These are phyloP conservation scores for Anoplius nigerrimus DNA, from an alignment of 2,888 invertebrate species.

Conservation along the genomic window DNA sequence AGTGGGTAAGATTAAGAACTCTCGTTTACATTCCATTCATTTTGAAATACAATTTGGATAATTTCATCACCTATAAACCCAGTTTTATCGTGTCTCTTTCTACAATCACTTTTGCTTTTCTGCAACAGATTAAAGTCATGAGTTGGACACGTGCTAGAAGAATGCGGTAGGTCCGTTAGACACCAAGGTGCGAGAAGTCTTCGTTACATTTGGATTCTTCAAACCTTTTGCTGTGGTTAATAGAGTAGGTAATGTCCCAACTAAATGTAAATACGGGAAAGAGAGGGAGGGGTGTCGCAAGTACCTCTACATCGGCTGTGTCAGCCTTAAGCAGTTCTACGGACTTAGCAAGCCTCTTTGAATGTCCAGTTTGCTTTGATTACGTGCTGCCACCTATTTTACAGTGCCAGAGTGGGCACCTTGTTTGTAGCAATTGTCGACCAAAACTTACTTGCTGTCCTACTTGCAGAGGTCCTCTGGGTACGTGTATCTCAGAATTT, in stretches of 20 bases:
- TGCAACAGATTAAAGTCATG: conserved; percentile 44
- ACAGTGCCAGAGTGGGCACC: conserved; percentile 98
- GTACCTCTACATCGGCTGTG: conserved; percentile 77
- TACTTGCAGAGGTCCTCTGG: conserved; percentile 96
- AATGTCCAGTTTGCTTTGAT: conserved; percentile 99
- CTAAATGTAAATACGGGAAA: conserved; percentile 71
- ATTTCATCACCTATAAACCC: not conserved
- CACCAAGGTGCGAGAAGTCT: conserved; percentile 14
- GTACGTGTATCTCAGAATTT: conserved; percentile 65
- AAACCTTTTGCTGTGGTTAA: conserved; percentile 32
- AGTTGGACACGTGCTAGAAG: conserved; percentile 28
- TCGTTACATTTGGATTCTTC: conserved; percentile 20
- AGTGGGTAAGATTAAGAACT: no score
- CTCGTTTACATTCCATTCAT: no score
- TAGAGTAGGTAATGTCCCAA: conserved; percentile 68
- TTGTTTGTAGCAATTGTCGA: conserved; percentile 97
- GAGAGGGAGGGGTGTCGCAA: conserved; percentile 70
- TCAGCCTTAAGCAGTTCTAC: conserved; percentile 85
- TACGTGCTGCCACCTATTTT: conserved; percentile 99
- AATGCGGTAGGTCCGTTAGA: conserved; percentile 32
- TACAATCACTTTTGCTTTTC: not conserved
- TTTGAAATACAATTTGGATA: no score
- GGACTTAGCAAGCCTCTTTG: conserved; percentile 93
- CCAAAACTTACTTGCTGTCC: conserved; percentile 98
- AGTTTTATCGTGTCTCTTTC: no score